These are phyloP conservation scores for Artemia sinica DNA, from an alignment of 2,888 invertebrate genomes.

Conservation along the genomic window DNA sequence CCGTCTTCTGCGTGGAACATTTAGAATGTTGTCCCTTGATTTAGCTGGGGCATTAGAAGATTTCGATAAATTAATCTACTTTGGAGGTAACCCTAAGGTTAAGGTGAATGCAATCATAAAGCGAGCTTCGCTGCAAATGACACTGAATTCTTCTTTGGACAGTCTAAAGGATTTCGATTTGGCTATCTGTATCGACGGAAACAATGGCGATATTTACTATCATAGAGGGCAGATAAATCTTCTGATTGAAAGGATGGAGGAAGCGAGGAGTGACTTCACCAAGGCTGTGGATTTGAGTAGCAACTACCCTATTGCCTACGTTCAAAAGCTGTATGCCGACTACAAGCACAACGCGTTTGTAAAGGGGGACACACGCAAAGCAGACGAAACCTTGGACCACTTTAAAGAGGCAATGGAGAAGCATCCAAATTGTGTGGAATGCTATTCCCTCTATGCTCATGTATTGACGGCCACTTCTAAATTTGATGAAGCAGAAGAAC, in stretches of 20 bases:
- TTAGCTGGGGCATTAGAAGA: not conserved
- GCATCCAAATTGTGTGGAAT: slow-evolving; percentile 69
- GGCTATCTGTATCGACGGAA: slow-evolving; percentile 44
- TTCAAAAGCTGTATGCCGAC: slow-evolving; percentile 77
- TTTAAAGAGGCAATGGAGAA: slow-evolving; percentile 57
- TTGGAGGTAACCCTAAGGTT: slow-evolving; percentile 30
- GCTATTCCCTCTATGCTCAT: slow-evolving; percentile 65
- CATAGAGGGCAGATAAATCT: slow-evolving; percentile 73
- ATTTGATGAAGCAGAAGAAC: slow-evolving; percentile 60
- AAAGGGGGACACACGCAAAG: slow-evolving; percentile 36
- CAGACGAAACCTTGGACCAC: slow-evolving; percentile 47
- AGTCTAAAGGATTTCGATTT: slow-evolving; percentile 26
- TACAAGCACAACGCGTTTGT: slow-evolving; percentile 48
- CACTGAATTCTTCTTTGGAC: slow-evolving; percentile 47
- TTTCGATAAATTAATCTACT: not conserved
- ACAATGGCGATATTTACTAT: slow-evolving; percentile 75
- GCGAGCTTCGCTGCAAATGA: slow-evolving; percentile 64
- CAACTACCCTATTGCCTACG: slow-evolving; percentile 62
- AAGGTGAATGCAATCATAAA: slow-evolving; percentile 73
- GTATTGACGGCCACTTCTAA: slow-evolving; percentile 64
- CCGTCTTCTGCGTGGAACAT: slow-evolving; percentile 5
- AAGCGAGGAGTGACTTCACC: slow-evolving; percentile 63
- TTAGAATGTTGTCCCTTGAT: slow-evolving; percentile 2
- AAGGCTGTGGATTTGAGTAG: slow-evolving; percentile 60
- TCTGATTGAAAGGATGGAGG: slow-evolving; percentile 57